Percentiles rank a stretch among this genome's conserved stretches.
phyloP scores from a whole-genome alignment of 2,113 vertebrate species.

The Pandion haliaetus region DNA sequence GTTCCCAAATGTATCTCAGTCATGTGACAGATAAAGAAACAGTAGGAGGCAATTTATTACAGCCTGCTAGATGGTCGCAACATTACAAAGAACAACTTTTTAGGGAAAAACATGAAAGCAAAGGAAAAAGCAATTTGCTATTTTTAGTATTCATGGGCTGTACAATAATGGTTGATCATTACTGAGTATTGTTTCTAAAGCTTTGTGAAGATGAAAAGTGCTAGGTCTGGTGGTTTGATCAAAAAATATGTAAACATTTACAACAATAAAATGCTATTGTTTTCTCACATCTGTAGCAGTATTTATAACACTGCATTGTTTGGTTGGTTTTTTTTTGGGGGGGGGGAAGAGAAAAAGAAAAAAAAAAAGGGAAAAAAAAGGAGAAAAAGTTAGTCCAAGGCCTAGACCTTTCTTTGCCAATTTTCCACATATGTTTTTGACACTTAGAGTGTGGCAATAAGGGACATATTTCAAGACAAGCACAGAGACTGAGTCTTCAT shows the following conservation, averaged over 20 bases:
- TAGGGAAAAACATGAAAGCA: background rate
- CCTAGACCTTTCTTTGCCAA: background rate
- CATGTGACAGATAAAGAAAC: background rate
- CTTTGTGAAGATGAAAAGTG: background rate
- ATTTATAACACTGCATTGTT: background rate
- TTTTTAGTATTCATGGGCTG: background rate
- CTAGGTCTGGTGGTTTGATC: background rate
- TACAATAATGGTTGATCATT: background rate
- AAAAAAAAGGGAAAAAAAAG: background rate
- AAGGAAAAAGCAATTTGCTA: background rate
- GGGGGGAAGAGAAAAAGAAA: accelerated
- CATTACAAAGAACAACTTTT: background rate
- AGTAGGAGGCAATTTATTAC: background rate
- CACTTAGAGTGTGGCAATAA: background rate
- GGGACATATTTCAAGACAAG: background rate
- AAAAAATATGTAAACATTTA: background rate
- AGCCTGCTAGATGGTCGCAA: background rate
- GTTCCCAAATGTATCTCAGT: background rate
- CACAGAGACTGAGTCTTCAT: background rate
- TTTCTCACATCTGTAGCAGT: constrained; percentile 12
- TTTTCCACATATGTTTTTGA: background rate
- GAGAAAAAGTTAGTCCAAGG: background rate
- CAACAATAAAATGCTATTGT: background rate
- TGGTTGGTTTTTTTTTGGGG: accelerated
- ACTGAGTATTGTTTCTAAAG: constrained; percentile 18